Base-by-base conservation (phyloP, 1,140 invertebrate genomes). In the Drosophila navojoa region DNA sequence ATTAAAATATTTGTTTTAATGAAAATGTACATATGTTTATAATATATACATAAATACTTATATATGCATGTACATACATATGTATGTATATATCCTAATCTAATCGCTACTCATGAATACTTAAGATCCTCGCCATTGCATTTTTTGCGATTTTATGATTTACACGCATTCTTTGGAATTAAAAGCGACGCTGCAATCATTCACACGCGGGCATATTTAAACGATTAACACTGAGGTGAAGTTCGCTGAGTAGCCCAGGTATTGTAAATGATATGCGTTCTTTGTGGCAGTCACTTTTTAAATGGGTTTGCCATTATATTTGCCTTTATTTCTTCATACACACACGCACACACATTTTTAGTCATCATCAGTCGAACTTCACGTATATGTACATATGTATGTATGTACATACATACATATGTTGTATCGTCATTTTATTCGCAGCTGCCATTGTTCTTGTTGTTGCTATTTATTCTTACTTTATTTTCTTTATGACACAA, bases 401-500 rank as follows among this genome's bases (percentile, higher is more conserved):
- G 19, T 2, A 22, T 22, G 19, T 22, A 19, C 1, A 19, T 19
- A 22, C n/a, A n/a, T n/a, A n/a, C n/a, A n/a, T n/a, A n/a, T n/a
- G n/a, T n/a, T 29, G 54, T 73, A 68, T 69, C 75, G 75, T 63
- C 75, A 59, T 73, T 40, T 62, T 59, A 40, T 58, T 72, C n/a
- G 57, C 71, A 60, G 57, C 63, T 69, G 40, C 42, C 50, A 29
- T 61, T 69, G 42, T 58, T 61, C 35, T 71, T 69, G 42, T 58
- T 61, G 49, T 71, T 60, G 68, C 29, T 53, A 47, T 62, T 75
- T 50, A 49, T 71, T 13, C 57, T 69, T 64, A 55, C 59, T 79
- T 78, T 81, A 76, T 82, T 82, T 87, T 87, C 66, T 79, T 89
- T 82, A 89, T 87, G 82, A 87, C 82, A 87, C 82, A 87, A 82